phyloP scores from a whole-genome alignment of 2,113 vertebrate genomes.

The Heliornis fulica region DNA sequence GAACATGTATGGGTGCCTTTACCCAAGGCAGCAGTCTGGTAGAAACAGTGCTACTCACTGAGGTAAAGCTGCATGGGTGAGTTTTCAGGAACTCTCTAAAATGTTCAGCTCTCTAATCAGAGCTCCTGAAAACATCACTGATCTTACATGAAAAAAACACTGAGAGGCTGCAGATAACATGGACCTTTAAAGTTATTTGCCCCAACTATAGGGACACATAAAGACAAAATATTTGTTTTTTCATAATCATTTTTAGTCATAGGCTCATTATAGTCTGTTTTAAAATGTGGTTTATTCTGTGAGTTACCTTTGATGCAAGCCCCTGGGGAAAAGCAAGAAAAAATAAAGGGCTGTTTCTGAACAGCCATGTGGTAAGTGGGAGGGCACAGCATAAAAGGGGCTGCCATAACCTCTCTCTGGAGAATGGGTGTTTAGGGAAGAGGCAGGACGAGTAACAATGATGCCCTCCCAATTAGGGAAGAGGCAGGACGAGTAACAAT shows the following conservation, averaged over 20 bases:
- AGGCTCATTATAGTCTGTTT: not conserved
- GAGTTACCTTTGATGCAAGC: not conserved
- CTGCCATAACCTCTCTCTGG: not conserved
- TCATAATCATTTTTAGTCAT: not conserved
- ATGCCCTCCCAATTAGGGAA: not conserved
- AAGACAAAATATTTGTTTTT: not conserved
- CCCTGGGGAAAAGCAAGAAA: not conserved
- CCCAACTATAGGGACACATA: not conserved
- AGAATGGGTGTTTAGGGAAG: not conserved
- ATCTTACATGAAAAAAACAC: not conserved
- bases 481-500: not conserved
- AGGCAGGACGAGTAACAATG: not conserved
- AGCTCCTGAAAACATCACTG: not conserved
- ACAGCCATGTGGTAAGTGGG: not conserved
- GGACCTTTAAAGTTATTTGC: not conserved
- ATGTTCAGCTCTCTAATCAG: not conserved
- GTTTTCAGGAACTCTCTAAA: not conserved
- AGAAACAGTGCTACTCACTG: not conserved
- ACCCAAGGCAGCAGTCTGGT: not conserved
- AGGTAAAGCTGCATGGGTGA: not conserved
- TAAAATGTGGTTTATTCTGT: not conserved
- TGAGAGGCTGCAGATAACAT: not conserved
- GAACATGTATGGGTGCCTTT: not conserved
- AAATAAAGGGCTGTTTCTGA: not conserved
- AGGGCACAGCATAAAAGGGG: not conserved